Base-by-base conservation (phyloP, 2,113 vertebrate genomes). In the Circaetus gallicus region DNA sequence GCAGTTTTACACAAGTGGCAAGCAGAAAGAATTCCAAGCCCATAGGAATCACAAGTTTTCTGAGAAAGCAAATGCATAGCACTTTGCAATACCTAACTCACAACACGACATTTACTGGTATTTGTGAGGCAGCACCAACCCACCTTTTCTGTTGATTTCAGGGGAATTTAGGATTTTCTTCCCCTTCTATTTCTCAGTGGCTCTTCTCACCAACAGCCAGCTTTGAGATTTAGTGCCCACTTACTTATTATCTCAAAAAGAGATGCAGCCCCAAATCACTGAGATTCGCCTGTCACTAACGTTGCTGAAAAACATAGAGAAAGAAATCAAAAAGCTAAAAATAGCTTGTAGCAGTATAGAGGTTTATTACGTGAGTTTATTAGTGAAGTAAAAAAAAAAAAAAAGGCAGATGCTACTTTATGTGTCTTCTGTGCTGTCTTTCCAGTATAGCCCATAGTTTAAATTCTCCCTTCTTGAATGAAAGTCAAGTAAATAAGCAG, bases 201-300 rank as follows among this genome's bases (percentile, higher is more conserved):
- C 40, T 87, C 45, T 71, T 74, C 73, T 66, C 50, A 17, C 19
- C 31, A 29, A 84, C 71, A 96, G 53, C 22, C 79, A 83, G 69
- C 42, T 76, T 82, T 82, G 47, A 83, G 45, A 93, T 94, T 93
- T 67, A 86, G 36, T 87, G 19, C 65, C 42, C 81, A 61, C 36
- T 91, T 78, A 85, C 72, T 71, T 91, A 63, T 55, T 94, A 89
- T 53, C 62, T 94, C 79, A 72, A 70, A 95, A 87, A 87, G 32
- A 93, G 77, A 83, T 0, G 0, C 26, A 86, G 56, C 31, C 45
- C 43, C 55, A 95, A 95, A 96, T 70, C 76, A 93, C 82, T 66
- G 69, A 85, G 45, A 84, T 93, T 82, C 93, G 78, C 79, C 86
- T 90, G 84, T 76, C 72, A 62, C 61, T 79, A 67, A 38, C 3